Conservation (phyloP, 2,797 vertebrate genomes). For the Manis crassicaudata region DNA sequence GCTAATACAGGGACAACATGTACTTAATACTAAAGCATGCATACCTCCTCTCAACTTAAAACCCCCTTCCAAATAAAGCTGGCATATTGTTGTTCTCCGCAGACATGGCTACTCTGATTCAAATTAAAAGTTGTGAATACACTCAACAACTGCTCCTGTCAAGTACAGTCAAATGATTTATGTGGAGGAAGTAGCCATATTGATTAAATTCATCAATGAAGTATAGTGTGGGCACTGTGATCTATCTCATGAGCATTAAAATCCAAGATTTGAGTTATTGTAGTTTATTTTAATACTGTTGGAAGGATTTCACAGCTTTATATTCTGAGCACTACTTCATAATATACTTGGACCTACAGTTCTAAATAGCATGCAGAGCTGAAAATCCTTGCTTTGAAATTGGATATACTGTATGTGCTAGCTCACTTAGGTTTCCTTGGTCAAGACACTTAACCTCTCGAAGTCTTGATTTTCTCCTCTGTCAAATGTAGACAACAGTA, state of each 20-base stretch:
- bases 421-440: neutral
- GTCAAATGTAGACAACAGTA: neutral
- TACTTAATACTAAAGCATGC: neutral
- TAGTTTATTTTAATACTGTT: neutral
- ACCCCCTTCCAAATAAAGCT: neutral
- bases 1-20: neutral
- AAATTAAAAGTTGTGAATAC: neutral
- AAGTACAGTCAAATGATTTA: neutral
- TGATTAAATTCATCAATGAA: neutral
- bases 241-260: neutral
- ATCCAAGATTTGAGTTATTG: neutral
- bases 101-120: neutral
- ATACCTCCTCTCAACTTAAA: neutral
- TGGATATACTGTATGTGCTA: neutral
- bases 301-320: neutral
- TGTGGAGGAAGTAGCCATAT: neutral
- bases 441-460: neutral
- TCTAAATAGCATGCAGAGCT: neutral
- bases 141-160: neutral
- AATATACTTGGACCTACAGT: neutral
- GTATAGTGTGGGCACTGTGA: neutral
- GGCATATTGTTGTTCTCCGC: neutral
- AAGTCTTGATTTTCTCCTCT: neutral
- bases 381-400: slow-evolving; percentile 11
- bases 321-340: neutral